These are phyloP conservation scores for Onychorhynchus coronatus DNA, from an alignment of 2,113 vertebrate species.

Conservation along the genomic window DNA sequence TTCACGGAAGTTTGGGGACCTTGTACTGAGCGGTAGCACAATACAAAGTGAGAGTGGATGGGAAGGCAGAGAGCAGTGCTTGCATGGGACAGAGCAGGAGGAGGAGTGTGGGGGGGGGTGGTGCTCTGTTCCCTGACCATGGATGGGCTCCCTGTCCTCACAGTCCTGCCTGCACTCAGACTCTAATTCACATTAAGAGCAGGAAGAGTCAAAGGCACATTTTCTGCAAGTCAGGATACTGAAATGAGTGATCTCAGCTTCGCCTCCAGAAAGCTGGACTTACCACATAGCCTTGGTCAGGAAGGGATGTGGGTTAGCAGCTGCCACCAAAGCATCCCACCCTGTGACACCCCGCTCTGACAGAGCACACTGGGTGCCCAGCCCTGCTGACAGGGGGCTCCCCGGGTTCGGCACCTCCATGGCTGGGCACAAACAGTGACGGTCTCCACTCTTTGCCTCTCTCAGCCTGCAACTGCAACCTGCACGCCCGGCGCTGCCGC, in stretches of 20 bases:
- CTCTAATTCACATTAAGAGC: neutral
- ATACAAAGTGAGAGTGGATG: neutral
- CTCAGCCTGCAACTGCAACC: constrained; percentile 93
- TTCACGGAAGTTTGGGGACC: rapidly evolving
- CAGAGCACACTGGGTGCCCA: rapidly evolving
- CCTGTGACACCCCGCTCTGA: rapidly evolving
- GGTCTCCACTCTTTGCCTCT: neutral
- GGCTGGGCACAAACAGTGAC: rapidly evolving
- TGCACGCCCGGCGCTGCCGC: constrained; percentile 90
- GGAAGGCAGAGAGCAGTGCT: rapidly evolving
- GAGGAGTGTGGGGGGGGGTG: neutral
- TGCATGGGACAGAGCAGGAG: rapidly evolving
- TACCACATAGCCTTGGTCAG: neutral
- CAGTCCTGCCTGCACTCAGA: neutral
- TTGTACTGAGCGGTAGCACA: neutral
- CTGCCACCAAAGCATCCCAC: neutral
- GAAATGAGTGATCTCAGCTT: rapidly evolving
- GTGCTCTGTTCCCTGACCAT: rapidly evolving
- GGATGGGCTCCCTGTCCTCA: rapidly evolving
- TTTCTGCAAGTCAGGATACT: rapidly evolving
- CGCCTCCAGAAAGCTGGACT: neutral
- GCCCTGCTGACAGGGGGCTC: rapidly evolving
- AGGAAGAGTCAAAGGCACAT: rapidly evolving
- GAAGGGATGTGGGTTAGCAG: neutral
- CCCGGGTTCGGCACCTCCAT: rapidly evolving